These are phyloP conservation scores for Chrysodeixis includens DNA, from an alignment of 2,888 invertebrate species.

Conservation along the genomic window DNA sequence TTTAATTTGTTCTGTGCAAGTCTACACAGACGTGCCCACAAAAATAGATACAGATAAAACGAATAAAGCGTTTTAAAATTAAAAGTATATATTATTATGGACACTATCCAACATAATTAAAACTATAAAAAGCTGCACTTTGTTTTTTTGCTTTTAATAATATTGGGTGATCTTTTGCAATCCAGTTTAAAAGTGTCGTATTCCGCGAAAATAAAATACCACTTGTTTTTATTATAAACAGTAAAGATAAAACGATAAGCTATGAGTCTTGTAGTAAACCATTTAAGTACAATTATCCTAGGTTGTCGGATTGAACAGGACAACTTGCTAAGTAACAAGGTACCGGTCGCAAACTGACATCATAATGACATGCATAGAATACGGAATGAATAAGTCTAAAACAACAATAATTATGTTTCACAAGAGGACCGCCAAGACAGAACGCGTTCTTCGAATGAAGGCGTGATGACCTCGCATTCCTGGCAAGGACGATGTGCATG, in stretches of 20 bases:
- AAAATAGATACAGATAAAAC: no score
- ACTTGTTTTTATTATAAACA: not conserved
- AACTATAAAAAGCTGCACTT: not conserved
- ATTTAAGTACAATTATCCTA: slow-evolving; percentile 53
- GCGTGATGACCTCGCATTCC: slow-evolving; percentile 88
- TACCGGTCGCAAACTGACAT: slow-evolving; percentile 70
- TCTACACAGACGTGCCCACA: no score
- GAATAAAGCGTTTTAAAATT: not conserved
- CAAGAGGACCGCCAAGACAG: slow-evolving; percentile 80
- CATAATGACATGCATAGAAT: slow-evolving; percentile 79
- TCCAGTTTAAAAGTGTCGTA: not conserved
- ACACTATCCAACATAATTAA: not conserved
- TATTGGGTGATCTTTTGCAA: not conserved
- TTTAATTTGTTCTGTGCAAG: no score
- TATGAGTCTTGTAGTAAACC: slow-evolving; percentile 39
- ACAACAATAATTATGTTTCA: slow-evolving; percentile 79
- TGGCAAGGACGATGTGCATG: slow-evolving; percentile 85
- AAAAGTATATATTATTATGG: not conserved
- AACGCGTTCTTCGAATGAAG: slow-evolving; percentile 78
- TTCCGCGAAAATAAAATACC: not conserved
- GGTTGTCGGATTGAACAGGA: slow-evolving; percentile 48
- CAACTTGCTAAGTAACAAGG: slow-evolving; percentile 63
- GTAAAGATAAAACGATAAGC: slow-evolving; percentile 3
- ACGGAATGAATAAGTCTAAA: slow-evolving; percentile 77
- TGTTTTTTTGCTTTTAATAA: not conserved